A percentile compares a stretch with the other conserved stretches of the same genome.
Conservation (phyloP, 2,888 invertebrate genomes). For the Campoplex nolae region DNA sequence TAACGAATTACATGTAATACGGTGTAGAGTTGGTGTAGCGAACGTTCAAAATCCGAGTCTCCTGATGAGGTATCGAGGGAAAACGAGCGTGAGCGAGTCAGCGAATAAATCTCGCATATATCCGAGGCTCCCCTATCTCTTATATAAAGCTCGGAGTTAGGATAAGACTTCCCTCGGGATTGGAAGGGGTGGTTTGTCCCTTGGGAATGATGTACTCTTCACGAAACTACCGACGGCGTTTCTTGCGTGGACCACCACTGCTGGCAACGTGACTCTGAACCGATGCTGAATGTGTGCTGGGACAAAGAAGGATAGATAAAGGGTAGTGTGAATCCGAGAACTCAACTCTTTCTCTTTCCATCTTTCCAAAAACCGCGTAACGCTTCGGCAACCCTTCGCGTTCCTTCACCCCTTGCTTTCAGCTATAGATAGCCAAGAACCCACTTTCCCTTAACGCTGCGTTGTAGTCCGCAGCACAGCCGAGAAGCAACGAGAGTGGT, state of each 20-base stretch:
- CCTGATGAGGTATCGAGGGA: conserved; percentile 47
- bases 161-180: conserved; percentile 77
- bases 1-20: conserved; percentile 3
- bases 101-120: conserved; percentile 60
- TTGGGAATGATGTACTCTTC: conserved; percentile 76
- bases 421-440: conserved; percentile 65
- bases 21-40: conserved; percentile 1
- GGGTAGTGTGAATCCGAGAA: conserved; percentile 57
- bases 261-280: conserved; percentile 56
- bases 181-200: conserved; percentile 60
- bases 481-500: conserved; percentile 53
- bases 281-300: conserved; percentile 25
- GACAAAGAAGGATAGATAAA: background rate
- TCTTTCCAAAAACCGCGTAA: conserved; percentile 12
- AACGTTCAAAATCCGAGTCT: conserved; percentile 29
- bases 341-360: conserved; percentile 64
- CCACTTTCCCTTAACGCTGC: conserved; percentile 35
- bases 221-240: conserved; percentile 77
- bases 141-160: conserved; percentile 74
- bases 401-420: conserved; percentile 45
- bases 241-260: conserved; percentile 50
- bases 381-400: conserved; percentile 58
- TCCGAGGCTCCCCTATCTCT: conserved; percentile 44
- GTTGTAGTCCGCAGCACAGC: conserved; percentile 28
- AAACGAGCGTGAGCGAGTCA: conserved; percentile 44